A percentile compares a stretch with the other conserved stretches of the same genome.
Conservation (phyloP, 2,888 invertebrate species). For the Trichacis sp. region DNA sequence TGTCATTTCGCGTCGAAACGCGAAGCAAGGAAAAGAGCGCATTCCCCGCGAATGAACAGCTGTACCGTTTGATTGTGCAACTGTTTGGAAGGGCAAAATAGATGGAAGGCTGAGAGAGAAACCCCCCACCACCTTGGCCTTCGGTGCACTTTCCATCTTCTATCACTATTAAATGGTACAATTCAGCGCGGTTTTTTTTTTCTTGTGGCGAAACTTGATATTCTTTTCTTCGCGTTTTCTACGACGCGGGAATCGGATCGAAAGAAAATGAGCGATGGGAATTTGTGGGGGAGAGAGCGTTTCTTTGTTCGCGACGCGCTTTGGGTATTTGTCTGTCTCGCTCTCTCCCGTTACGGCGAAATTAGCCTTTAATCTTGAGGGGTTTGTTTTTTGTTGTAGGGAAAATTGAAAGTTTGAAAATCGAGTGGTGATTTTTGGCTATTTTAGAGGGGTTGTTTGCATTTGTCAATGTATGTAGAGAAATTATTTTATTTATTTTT, state of each 20-base stretch:
- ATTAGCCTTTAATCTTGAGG: no score
- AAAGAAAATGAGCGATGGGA: not conserved
- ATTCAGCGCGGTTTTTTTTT: constrained; percentile 20
- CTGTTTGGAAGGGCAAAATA: constrained; percentile 56
- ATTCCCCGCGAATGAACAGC: constrained; percentile 52
- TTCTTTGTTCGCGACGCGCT: constrained; percentile 8
- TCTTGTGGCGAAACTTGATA: constrained; percentile 10
- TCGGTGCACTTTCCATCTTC: constrained; percentile 41
- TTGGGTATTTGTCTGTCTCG: no score
- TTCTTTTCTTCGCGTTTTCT: not conserved
- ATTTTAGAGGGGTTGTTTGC: no score
- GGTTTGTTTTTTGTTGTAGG: no score
- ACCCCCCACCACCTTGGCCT: constrained; percentile 39
- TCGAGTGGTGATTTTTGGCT: no score
- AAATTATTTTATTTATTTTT: no score
- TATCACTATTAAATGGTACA: constrained; percentile 11
- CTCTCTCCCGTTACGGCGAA: no score
- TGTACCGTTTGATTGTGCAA: constrained; percentile 41
- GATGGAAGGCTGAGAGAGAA: constrained; percentile 34
- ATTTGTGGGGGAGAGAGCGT: no score
- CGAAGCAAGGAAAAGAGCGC: constrained; percentile 8
- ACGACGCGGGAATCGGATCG: no score
- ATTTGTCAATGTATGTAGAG: no score
- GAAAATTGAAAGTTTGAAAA: no score
- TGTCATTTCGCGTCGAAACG: constrained; percentile 1